phyloP scores from a whole-genome alignment of 1,140 invertebrate species.

The Galleria mellonella region DNA sequence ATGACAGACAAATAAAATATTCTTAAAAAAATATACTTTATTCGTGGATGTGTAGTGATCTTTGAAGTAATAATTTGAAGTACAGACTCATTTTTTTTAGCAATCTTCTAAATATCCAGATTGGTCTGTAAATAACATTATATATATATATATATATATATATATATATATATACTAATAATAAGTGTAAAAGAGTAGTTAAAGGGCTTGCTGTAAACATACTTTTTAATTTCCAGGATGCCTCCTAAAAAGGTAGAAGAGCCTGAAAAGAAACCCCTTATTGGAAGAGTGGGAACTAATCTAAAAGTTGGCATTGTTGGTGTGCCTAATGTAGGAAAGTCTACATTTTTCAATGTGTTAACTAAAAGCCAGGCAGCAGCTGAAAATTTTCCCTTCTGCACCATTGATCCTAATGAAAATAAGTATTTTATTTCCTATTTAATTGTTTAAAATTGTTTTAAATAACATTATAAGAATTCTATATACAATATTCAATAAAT shows the following conservation, averaged over 20 bases:
- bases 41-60: too few relatives aligned
- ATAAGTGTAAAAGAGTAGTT: too few relatives aligned
- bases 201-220: background rate
- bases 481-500: too few relatives aligned
- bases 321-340: slow-evolving; percentile 96
- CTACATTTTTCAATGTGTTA: slow-evolving; percentile 99
- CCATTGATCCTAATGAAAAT: slow-evolving; percentile 99
- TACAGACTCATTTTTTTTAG: too few relatives aligned
- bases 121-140: too few relatives aligned
- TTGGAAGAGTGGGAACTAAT: slow-evolving; percentile 98
- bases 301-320: slow-evolving; percentile 97
- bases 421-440: slow-evolving; percentile 86
- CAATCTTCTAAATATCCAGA: too few relatives aligned
- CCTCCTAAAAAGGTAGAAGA: slow-evolving; percentile 96
- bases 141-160: too few relatives aligned
- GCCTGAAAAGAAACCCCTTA: slow-evolving; percentile 91
- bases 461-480: too few relatives aligned
- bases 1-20: too few relatives aligned
- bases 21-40: too few relatives aligned
- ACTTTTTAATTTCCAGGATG: slow-evolving; percentile 77
- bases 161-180: too few relatives aligned
- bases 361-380: slow-evolving; percentile 97
- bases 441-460: background rate
- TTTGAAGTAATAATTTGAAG: too few relatives aligned
- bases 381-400: slow-evolving; percentile 99